These are phyloP conservation scores for Athalia cordata DNA, from an alignment of 2,888 invertebrate species.

Conservation along the genomic window DNA sequence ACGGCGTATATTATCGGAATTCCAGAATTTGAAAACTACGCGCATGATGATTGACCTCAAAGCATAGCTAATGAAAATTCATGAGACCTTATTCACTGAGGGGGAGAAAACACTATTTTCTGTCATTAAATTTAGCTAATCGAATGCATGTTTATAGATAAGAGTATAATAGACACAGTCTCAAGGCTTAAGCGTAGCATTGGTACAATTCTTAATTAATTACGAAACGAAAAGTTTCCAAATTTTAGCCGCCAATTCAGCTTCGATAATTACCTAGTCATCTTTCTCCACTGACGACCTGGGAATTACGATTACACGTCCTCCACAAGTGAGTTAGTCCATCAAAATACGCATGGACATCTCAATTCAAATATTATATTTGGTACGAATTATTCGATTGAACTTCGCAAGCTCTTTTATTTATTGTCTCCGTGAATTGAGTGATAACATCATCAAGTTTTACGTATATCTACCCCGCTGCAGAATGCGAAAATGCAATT, in stretches of 20 bases:
- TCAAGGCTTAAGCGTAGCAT: constrained; percentile 2
- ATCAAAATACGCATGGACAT: no score
- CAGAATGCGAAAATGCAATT: no score
- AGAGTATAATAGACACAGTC: background rate
- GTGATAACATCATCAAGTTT: no score
- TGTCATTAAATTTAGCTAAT: background rate
- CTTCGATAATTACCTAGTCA: background rate
- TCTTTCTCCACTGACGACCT: background rate
- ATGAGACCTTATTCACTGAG: constrained; percentile 16
- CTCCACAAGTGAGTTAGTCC: no score
- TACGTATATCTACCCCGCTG: no score
- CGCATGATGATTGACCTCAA: constrained; percentile 24
- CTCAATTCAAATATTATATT: no score
- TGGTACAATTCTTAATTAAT: constrained; percentile 5
- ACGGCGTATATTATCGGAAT: background rate
- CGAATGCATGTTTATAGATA: constrained; percentile 14
- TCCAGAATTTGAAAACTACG: constrained; percentile 20
- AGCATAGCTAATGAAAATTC: constrained; percentile 21
- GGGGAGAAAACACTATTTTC: background rate
- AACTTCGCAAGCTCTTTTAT: no score
- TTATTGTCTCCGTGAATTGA: no score
- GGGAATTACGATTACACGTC: background rate
- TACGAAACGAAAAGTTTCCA: constrained; percentile 1
- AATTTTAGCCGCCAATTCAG: background rate
- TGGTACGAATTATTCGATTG: no score